Base-by-base conservation (phyloP, 2,113 vertebrate genomes). In the Caranx ignobilis region DNA sequence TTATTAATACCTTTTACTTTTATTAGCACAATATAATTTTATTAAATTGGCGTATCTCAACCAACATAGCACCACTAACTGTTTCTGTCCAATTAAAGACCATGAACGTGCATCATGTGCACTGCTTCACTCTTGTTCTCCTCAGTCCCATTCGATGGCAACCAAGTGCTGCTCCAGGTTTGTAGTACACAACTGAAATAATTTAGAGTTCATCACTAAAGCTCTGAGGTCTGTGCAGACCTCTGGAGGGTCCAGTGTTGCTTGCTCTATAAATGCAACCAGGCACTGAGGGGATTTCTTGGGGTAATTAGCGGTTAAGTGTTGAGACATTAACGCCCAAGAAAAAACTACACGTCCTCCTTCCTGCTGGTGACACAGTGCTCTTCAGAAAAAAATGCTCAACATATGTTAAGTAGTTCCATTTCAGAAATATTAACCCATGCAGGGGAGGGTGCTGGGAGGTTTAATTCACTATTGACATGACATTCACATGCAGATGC, bases 51-150 rank as follows among this genome's bases (percentile, higher is more conserved):
- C 35, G 13, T 56, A 54, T 71, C 71, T 83, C 60, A 75, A 75
- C 32, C 65, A 65, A 73, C 8, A 57, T 72, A 86, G 88, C 91
- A 85, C 82, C 72, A 70, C 57, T 82, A 72, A 54, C 65, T 50
- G 34, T 34, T 32, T 57, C 31, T 79, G 61, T 77, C 37, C 37
- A 5, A 10, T 41, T 41, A 26, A 26, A 26, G 26, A 26, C 26
- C 26, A 26, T 26, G 71, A 89, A 85, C 82, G 86, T 64, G 19
- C 47, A 77, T 81, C 81, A 81, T 64, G 34, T 73, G 71, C 74
- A 85, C 81, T 73, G 79, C 54, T 66, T 82, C 26, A 26, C 77
- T 35, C 67, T 45, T 43, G 60, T 63, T 64, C 41, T 64, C 72
- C 64, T 69, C 67, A 65, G 75, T 85, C 68, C 69, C 65, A 56